These are phyloP conservation scores for Ceratosolen solmsi DNA, from an alignment of 1,140 invertebrate species.

Conservation along the genomic window DNA sequence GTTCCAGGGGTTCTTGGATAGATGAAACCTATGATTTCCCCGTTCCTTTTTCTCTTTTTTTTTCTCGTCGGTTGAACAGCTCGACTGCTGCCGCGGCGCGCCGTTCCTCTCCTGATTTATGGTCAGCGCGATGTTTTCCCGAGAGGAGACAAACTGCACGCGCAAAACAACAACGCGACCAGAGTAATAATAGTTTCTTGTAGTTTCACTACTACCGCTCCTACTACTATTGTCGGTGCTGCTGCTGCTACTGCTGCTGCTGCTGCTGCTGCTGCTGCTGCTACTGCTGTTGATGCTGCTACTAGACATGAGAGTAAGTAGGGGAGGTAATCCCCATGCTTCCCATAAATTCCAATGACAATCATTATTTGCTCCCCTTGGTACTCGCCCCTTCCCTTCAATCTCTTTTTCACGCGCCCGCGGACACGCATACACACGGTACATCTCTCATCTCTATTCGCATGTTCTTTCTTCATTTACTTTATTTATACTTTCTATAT, in stretches of 20 bases:
- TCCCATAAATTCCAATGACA: conserved; percentile 60
- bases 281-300: not conserved
- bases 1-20: not conserved
- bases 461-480: conserved; percentile 28
- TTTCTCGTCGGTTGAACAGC: conserved; percentile 23
- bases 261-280: too few relatives aligned
- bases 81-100: not conserved
- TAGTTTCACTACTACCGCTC: conserved; percentile 48
- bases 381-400: not conserved
- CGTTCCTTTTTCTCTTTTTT: conserved; percentile 44
- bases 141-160: conserved; percentile 48
- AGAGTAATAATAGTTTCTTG: conserved; percentile 66
- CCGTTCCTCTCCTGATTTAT: conserved; percentile 55
- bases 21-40: conserved; percentile 34
- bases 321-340: conserved; percentile 55
- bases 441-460: not conserved
- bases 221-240: conserved; percentile 5
- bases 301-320: conserved; percentile 48
- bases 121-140: conserved; percentile 32
- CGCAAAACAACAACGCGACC: conserved; percentile 58
- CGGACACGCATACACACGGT: not conserved
- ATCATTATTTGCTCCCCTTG: conserved; percentile 56
- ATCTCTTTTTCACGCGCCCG: not conserved
- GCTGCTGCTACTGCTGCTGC: not conserved
- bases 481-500: conserved; percentile 38